Conservation (phyloP, 2,888 invertebrate species). For the Dione juno region DNA sequence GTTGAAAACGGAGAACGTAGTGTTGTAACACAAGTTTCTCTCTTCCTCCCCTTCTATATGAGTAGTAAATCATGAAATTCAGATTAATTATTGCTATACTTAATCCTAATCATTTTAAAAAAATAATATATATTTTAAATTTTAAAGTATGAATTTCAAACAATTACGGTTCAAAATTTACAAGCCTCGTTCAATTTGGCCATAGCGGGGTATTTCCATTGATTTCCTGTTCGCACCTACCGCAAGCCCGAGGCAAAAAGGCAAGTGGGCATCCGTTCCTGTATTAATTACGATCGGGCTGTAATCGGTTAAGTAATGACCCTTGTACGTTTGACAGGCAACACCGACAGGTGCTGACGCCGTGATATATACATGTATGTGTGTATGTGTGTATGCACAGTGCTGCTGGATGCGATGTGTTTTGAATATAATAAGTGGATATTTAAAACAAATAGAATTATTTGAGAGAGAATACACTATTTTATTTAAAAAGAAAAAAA, state of each 20-base stretch:
- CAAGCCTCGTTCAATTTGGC: neutral
- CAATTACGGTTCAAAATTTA: neutral
- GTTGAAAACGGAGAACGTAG: no score
- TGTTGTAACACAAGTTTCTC: no score
- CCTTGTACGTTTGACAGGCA: slow-evolving; percentile 80
- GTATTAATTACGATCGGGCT: slow-evolving; percentile 75
- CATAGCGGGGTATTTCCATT: slow-evolving; percentile 31
- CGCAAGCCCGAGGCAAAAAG: slow-evolving; percentile 53
- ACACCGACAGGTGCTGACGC: slow-evolving; percentile 67
- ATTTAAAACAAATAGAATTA: no score
- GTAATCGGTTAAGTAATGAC: slow-evolving; percentile 80
- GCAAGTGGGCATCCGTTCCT: slow-evolving; percentile 49
- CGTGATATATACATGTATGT: slow-evolving; percentile 13
- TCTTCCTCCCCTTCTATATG: no score
- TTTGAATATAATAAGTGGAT: neutral
- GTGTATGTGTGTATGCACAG: neutral
- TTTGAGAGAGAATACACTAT: no score
- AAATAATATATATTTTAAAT: no score
- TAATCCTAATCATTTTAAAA: no score
- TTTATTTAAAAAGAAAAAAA: no score
- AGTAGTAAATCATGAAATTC: no score
- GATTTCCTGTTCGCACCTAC: slow-evolving; percentile 45
- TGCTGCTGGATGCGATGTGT: slow-evolving; percentile 45
- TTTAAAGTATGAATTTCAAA: neutral
- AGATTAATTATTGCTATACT: no score